phyloP scores from a whole-genome alignment of 2,888 invertebrate genomes.

The Clostera curtula region DNA sequence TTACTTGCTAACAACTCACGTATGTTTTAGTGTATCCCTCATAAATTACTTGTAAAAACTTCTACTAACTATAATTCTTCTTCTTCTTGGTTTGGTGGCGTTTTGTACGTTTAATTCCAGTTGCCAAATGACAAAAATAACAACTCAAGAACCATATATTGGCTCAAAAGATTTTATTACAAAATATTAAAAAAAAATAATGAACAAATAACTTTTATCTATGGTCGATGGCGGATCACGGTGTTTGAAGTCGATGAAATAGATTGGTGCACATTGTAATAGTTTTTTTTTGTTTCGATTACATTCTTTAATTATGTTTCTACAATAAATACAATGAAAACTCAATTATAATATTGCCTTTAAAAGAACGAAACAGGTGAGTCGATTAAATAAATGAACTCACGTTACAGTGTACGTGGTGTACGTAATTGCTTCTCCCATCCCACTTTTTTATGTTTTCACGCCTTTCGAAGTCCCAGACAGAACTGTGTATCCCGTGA shows the following conservation, averaged over 20 bases:
- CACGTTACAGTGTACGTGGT: slow-evolving; percentile 35
- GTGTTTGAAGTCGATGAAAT: slow-evolving; percentile 48
- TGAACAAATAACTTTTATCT: too few species aligned
- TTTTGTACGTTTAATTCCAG: too few species aligned
- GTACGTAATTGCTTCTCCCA: slow-evolving; percentile 43
- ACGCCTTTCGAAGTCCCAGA: slow-evolving; percentile 47
- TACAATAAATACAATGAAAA: slow-evolving; percentile 30
- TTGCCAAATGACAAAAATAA: slow-evolving; percentile 2
- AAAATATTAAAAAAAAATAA: slow-evolving; percentile 1
- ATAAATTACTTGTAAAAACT: too few species aligned
- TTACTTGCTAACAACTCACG: too few species aligned
- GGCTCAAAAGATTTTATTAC: background rate
- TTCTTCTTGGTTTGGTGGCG: too few species aligned
- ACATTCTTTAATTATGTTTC: slow-evolving; percentile 34
- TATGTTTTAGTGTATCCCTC: too few species aligned
- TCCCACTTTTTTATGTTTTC: slow-evolving; percentile 55
- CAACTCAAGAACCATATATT: background rate
- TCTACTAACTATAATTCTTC: too few species aligned
- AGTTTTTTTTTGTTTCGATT: slow-evolving; percentile 35
- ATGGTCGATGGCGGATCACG: slow-evolving; percentile 53
- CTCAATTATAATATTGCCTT: slow-evolving; percentile 29
- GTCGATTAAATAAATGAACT: slow-evolving; percentile 19
- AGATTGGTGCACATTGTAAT: slow-evolving; percentile 45
- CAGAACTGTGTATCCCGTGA: slow-evolving; percentile 35
- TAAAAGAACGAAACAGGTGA: slow-evolving; percentile 34